Evolutionary conservation across 2,113 vertebrate species (phyloP).

Genomic region (Myocastor coypus): DNA sequence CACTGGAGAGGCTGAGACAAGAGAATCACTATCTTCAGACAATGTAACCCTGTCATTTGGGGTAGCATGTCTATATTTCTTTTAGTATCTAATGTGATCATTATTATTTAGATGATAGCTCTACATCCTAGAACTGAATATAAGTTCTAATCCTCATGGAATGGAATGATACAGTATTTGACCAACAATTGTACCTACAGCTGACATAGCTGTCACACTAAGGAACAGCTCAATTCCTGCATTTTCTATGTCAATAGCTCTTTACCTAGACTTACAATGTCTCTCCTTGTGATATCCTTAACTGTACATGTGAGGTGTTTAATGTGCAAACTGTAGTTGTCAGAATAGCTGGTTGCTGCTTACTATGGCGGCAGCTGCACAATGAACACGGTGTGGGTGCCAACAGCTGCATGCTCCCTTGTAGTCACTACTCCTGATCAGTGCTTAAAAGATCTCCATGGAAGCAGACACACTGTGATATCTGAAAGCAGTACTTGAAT

Average conservation of each 20-base stretch:
- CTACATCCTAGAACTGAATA: neutral
- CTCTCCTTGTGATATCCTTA: neutral
- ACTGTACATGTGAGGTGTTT: constrained; percentile 76
- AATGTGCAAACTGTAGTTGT: constrained; percentile 82
- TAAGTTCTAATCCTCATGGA: neutral
- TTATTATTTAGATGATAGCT: neutral
- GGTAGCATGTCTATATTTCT: neutral
- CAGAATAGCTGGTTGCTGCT: constrained; percentile 93
- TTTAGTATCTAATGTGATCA: neutral
- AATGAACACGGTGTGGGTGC: constrained; percentile 86
- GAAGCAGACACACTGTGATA: constrained; percentile 67
- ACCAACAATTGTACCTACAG: neutral
- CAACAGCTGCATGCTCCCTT: constrained; percentile 88
- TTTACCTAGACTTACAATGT: neutral
- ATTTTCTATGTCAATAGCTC: neutral
- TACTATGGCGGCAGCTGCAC: constrained; percentile 87
- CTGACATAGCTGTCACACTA: neutral
- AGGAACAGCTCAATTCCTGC: neutral
- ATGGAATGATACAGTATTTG: neutral
- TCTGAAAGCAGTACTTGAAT: neutral
- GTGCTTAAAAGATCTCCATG: constrained; percentile 93
- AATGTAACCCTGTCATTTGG: neutral
- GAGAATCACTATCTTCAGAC: neutral
- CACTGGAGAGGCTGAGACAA: too few relatives aligned
- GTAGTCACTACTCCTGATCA: constrained; percentile 86